These are phyloP conservation scores for Erpobdella octoculata DNA, from an alignment of 2,888 invertebrate species.

Conservation along the genomic window DNA sequence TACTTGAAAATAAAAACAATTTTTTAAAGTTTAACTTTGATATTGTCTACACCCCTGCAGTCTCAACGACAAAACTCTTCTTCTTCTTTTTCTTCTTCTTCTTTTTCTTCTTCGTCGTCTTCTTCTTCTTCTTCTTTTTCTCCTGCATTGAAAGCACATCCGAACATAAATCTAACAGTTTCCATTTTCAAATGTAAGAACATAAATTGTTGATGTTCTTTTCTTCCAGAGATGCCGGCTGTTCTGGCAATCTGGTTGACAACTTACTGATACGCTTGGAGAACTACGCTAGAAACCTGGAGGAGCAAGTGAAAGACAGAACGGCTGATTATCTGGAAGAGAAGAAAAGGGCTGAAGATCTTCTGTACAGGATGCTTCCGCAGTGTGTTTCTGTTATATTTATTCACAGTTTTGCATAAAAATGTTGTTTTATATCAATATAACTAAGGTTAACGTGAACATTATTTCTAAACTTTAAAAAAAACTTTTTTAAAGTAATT, in stretches of 20 bases:
- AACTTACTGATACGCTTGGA: slow-evolving; percentile 92
- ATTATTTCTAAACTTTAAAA: background rate
- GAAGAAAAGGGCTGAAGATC: slow-evolving; percentile 92
- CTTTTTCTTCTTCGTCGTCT: no score
- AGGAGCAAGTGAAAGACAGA: slow-evolving; percentile 85
- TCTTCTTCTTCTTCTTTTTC: no score
- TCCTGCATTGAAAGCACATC: no score
- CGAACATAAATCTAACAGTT: no score
- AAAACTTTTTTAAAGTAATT: background rate
- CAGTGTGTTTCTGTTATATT: slow-evolving; percentile 58
- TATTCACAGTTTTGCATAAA: background rate
- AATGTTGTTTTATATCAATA: background rate
- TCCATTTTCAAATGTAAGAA: background rate
- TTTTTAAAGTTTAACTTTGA: no score
- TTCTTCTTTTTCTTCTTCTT: no score
- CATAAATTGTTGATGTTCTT: background rate
- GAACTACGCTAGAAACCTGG: slow-evolving; percentile 96
- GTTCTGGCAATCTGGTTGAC: slow-evolving; percentile 75
- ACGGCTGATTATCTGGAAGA: slow-evolving; percentile 95
- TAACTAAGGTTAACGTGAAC: background rate
- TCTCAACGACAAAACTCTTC: no score
- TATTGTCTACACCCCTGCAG: no score
- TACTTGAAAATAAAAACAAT: no score
- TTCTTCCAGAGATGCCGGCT: slow-evolving; percentile 34
- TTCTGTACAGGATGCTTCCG: slow-evolving; percentile 88